These are phyloP conservation scores for Crypturellus tataupa DNA, from an alignment of 2,797 vertebrate species.

Conservation along the genomic window DNA sequence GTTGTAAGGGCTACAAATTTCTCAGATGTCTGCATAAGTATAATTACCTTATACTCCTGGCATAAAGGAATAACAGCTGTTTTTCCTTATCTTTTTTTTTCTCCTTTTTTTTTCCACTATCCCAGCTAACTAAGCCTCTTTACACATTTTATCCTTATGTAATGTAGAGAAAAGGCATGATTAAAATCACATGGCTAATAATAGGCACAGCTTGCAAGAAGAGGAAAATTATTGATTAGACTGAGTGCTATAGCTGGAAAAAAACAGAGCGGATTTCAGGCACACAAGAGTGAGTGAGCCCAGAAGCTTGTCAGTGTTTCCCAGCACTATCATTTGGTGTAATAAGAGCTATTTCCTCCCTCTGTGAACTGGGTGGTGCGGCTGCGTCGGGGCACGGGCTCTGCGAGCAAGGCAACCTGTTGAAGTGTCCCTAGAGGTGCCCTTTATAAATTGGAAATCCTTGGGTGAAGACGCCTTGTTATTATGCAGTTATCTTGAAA, in stretches of 20 bases:
- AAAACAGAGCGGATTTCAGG: background rate
- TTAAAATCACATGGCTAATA: background rate
- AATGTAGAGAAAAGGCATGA: background rate
- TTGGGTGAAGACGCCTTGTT: background rate
- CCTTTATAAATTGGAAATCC: background rate
- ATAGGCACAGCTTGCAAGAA: background rate
- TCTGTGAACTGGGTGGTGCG: background rate
- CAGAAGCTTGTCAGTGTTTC: background rate
- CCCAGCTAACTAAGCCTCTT: background rate
- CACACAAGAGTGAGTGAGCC: background rate
- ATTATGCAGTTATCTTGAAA: background rate
- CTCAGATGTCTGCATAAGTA: background rate
- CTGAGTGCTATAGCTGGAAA: background rate
- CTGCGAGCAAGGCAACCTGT: background rate
- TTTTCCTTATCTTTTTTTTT: background rate
- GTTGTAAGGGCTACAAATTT: background rate
- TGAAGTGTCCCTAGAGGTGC: background rate
- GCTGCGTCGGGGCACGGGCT: background rate
- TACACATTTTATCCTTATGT: background rate
- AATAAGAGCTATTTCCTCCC: background rate
- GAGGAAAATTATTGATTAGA: conserved; percentile 15
- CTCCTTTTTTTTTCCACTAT: background rate
- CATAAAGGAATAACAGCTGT: background rate
- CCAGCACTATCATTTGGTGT: background rate
- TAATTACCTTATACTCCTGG: background rate